Conservation (phyloP, 2,113 vertebrate genomes). For the Callaeas wilsoni region DNA sequence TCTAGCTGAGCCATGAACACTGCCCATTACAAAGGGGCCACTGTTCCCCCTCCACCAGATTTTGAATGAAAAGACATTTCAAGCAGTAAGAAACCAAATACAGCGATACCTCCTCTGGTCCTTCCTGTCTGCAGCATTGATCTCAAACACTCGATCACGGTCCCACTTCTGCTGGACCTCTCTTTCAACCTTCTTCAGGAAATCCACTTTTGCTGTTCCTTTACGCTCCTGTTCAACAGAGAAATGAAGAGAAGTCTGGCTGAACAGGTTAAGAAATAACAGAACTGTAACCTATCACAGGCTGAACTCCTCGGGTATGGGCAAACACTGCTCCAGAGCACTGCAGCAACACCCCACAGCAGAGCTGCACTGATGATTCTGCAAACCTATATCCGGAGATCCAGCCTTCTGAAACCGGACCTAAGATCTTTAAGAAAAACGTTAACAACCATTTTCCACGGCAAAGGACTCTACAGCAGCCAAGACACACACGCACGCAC, state of each 20-base stretch:
- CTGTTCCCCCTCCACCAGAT: accelerated
- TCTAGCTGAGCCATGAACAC: not conserved
- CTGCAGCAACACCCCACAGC: not conserved
- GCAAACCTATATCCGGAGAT: accelerated
- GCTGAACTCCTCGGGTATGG: accelerated
- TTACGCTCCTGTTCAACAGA: conserved; percentile 82
- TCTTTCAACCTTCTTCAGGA: conserved; percentile 88
- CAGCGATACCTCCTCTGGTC: conserved; percentile 39
- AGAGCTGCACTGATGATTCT: accelerated
- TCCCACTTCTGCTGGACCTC: conserved; percentile 94
- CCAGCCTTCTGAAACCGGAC: accelerated
- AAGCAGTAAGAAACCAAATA: not conserved
- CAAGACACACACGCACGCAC: not conserved
- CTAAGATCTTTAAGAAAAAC: accelerated
- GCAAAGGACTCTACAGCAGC: accelerated
- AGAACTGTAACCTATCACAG: accelerated
- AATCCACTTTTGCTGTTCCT: conserved; percentile 94
- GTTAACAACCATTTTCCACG: too few species aligned
- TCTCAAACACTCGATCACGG: conserved; percentile 81
- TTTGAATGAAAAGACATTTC: not conserved
- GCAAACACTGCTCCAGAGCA: accelerated
- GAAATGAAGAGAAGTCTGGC: not conserved
- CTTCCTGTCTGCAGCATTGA: conserved; percentile 66
- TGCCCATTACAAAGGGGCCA: too few species aligned
- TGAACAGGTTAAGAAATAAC: not conserved